Conservation (phyloP, 37 sponge, comb jelly and placozoan genomes). For the Oscarella lobularis region DNA sequence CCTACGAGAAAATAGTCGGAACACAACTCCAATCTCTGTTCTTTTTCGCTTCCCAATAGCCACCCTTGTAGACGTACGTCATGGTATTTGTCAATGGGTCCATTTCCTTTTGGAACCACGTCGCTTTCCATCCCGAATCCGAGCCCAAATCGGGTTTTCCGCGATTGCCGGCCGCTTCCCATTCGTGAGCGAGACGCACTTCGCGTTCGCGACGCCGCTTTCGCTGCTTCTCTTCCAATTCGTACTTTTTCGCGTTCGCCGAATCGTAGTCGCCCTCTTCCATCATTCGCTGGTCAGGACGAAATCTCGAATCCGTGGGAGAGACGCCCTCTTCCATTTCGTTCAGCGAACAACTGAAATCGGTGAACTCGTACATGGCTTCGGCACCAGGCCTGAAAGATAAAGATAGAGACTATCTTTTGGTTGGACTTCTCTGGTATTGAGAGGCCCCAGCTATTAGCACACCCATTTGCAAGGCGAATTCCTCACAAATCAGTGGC, state of each 20-base stretch:
- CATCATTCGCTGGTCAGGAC: conserved; percentile 86
- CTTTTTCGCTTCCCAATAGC: conserved; percentile 86
- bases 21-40: conserved; percentile 12
- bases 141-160: conserved; percentile 39
- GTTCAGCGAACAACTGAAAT: conserved; percentile 69
- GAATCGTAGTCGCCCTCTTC: conserved; percentile 72
- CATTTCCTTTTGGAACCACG: conserved; percentile 73
- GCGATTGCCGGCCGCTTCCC: conserved; percentile 52
- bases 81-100: conserved; percentile 56
- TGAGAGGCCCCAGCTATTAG: too few relatives aligned
- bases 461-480: too few relatives aligned
- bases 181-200: conserved; percentile 54
- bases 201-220: conserved; percentile 73
- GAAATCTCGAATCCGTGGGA: conserved; percentile 69
- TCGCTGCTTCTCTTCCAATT: conserved; percentile 29
- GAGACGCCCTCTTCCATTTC: conserved; percentile 80
- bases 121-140: conserved; percentile 48
- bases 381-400: conserved; percentile 76
- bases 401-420: too few relatives aligned
- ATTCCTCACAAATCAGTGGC: too few relatives aligned
- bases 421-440: too few relatives aligned
- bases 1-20: too few relatives aligned
- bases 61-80: conserved; percentile 74
- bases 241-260: conserved; percentile 64
- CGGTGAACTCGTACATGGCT: conserved; percentile 61